A percentile compares a stretch with the other conserved stretches of the same genome.
phyloP scores from a whole-genome alignment of 2,113 vertebrate genomes.

The Spheniscus mendiculus region DNA sequence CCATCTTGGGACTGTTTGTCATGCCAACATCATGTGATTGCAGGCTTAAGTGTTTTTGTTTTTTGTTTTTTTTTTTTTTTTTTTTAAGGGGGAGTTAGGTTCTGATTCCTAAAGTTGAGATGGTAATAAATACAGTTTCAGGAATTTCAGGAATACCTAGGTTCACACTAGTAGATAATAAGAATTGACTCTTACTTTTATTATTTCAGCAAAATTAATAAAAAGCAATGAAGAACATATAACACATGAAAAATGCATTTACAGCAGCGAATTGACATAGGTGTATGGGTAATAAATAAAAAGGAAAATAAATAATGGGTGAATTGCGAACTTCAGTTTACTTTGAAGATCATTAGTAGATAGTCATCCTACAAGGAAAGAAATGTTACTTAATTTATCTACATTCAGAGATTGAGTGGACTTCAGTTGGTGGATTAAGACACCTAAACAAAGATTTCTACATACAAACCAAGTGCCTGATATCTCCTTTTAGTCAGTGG shows the following conservation, averaged over 20 bases:
- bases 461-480: background rate
- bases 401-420: background rate
- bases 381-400: background rate
- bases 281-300: background rate
- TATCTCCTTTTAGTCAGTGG: background rate
- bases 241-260: background rate
- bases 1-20: background rate
- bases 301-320: background rate
- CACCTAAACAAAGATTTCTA: background rate
- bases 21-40: background rate
- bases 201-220: background rate
- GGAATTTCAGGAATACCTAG: background rate
- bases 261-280: background rate
- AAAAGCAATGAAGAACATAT: background rate
- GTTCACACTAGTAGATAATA: background rate
- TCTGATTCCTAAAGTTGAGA: background rate
- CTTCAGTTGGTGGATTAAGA: background rate
- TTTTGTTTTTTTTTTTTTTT: background rate
- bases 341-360: background rate
- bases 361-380: background rate
- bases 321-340: background rate
- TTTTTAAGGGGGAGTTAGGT: background rate
- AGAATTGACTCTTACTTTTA: background rate
- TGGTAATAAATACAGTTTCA: background rate
- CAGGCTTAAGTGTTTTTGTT: background rate